phyloP scores from a whole-genome alignment of 2,888 invertebrate genomes.

The Chrysolina oricalcia region DNA sequence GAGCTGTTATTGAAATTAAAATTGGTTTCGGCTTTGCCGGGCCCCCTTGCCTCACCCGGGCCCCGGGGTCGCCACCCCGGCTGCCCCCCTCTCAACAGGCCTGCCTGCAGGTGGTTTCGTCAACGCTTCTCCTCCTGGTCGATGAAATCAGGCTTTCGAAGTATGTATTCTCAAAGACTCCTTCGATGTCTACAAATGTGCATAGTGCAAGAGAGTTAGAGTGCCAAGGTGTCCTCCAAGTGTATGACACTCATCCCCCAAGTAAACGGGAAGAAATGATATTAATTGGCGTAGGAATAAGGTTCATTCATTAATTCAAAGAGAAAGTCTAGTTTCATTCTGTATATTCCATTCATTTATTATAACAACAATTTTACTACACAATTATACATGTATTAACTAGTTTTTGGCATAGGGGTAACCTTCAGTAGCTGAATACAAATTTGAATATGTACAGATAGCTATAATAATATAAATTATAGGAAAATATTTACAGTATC shows the following conservation, averaged over 20 bases:
- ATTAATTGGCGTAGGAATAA: not conserved
- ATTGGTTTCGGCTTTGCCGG: no score
- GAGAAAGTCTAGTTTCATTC: not conserved
- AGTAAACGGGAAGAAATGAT: not conserved
- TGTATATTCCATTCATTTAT: slow-evolving; percentile 66
- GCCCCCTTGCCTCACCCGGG: no score
- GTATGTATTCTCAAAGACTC: not conserved
- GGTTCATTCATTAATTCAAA: not conserved
- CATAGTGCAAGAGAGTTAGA: no score
- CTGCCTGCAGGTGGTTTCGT: no score
- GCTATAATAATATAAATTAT: slow-evolving; percentile 58
- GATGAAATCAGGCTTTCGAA: no score
- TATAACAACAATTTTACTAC: slow-evolving; percentile 70
- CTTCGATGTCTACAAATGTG: not conserved
- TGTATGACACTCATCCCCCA: no score
- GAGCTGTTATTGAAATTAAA: no score
- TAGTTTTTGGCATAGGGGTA: slow-evolving; percentile 68
- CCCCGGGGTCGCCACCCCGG: no score
- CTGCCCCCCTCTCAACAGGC: no score
- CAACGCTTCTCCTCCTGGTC: no score
- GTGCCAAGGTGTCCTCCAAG: no score
- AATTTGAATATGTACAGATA: slow-evolving; percentile 63
- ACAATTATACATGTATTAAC: slow-evolving; percentile 67
- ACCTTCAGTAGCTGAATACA: slow-evolving; percentile 63
- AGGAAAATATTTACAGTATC: slow-evolving; percentile 42